Base-by-base conservation (phyloP, 1,140 invertebrate genomes). In the Kradibia gibbosae region DNA sequence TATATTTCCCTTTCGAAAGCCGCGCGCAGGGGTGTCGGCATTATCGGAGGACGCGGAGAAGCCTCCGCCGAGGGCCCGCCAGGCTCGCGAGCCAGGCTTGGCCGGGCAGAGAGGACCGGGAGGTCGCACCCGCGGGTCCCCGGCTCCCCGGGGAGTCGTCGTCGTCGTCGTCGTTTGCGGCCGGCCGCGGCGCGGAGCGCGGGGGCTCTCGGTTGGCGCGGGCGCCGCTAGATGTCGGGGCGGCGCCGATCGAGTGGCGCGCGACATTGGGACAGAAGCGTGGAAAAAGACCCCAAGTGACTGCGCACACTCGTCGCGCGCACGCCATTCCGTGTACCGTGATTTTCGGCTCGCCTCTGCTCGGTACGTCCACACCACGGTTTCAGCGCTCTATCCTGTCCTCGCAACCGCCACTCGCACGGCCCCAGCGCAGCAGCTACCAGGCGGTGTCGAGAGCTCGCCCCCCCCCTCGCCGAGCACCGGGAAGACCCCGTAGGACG, bases 271-370 rank as follows among this genome's bases (percentile, higher is more conserved):
- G 25, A 3, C 2, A 10, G 55, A 76, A 48, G 15, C 71, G 28
- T 65, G 39, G 60, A 77, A 65, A 77, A 45, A 76, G 74, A n/a
- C 11, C 36, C 28, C 39, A 28, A 67, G 0, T 25, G 67, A 48
- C 73, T 78, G 78, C 78, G 78, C 76, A 77, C 53, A 82, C 77
- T 82, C 76, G 82, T 74, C 50, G 55, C 62, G 78, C 72, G 73
- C 78, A 77, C 82, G 82, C 82, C 82, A 83, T 83, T 83, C 78
- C 76, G 82, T 83, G 73, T 48, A 62, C 45, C 78, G 82, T 80
- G 78, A 79, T 67, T 83, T 76, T 73, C 57, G 34, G 10, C 36
- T 76, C 36, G 31, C 28, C 73, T 75, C n/a, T 13, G 7, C n/a
- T n/a, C n/a, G n/a, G n/a, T n/a, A n/a, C n/a, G n/a, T n/a, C 11